Base-by-base conservation (phyloP, 2,113 vertebrate genomes). In the Felis chaus region DNA sequence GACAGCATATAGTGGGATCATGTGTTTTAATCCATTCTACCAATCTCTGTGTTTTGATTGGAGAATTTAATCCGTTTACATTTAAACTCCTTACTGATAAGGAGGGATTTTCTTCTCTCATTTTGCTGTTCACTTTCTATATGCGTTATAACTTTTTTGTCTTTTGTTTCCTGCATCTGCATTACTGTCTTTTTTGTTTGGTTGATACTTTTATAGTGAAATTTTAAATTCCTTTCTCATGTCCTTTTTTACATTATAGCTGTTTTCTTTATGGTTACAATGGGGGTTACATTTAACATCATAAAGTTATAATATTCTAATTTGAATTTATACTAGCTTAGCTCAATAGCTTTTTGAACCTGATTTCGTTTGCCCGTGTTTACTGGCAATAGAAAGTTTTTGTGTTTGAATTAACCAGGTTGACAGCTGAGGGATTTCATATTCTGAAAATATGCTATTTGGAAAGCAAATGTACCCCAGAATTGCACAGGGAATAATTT, bases 361-460 rank as follows among this genome's bases (percentile, higher is more conserved):
- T 36, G 18, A 31, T 82, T 83, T 48, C 71, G 4, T 82, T 73
- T 97, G 92, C 88, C 11, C 18, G 31, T 68, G 19, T 90, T 96
- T 66, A 57, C 73, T 93, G 63, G 50, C 36, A 68, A 50, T 87
- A 93, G 76, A 82, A 89, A 71, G 1, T 94, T 89, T 76, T 76
- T 41, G 31, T 92, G 76, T 96, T 94, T 97, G 48, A 96, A 31
- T 97, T 91, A 84, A 89, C 63, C 83, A 91, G 33, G 31, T 48
- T 92, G 86, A 68, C 76, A 94, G 96, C 79, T 95, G 82, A 92
- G 68, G 87, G 86, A 61, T 65, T 92, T 93, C 27, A 69, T 48
- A 45, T 82, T 94, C 82, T 96, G 48, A 95, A 92, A 93, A 84
- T 90, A 84, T 63, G 63, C 86, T 81, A 68, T 55, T 57, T 92